phyloP scores from a whole-genome alignment of 2,113 vertebrate genomes.

The Melanerpes formicivorus region DNA sequence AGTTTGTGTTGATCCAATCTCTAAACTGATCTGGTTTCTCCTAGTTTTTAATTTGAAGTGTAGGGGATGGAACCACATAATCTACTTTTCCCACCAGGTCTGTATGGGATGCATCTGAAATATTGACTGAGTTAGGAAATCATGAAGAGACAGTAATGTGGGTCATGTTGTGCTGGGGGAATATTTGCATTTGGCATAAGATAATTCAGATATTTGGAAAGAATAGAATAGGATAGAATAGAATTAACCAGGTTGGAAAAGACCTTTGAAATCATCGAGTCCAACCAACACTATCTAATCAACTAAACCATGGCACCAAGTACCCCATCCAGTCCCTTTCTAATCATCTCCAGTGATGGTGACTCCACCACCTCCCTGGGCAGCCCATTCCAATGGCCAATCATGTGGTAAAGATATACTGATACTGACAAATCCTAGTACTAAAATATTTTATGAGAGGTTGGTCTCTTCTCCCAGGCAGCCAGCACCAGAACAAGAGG shows the following conservation, averaged over 20 bases:
- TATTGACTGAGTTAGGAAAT: neutral
- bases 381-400: too few relatives aligned
- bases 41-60: too few relatives aligned
- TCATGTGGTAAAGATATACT: neutral
- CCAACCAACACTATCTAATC: too few relatives aligned
- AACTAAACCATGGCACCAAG: too few relatives aligned
- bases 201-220: neutral
- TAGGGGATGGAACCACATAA: neutral
- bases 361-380: too few relatives aligned
- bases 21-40: neutral
- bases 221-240: too few relatives aligned
- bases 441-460: neutral
- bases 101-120: neutral
- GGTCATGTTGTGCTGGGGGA: neutral
- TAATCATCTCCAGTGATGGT: too few relatives aligned
- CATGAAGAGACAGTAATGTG: fast-evolving
- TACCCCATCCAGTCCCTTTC: too few relatives aligned
- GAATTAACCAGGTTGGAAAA: too few relatives aligned
- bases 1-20: neutral
- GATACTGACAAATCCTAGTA: neutral
- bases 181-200: neutral
- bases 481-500: too few relatives aligned
- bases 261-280: too few relatives aligned
- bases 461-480: too few relatives aligned
- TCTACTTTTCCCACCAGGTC: neutral